Evolutionary conservation across 2,113 vertebrate genomes (phyloP), one percentile per base, ranked within the genome.

Genomic region (Nasalis larvatus): DNA sequence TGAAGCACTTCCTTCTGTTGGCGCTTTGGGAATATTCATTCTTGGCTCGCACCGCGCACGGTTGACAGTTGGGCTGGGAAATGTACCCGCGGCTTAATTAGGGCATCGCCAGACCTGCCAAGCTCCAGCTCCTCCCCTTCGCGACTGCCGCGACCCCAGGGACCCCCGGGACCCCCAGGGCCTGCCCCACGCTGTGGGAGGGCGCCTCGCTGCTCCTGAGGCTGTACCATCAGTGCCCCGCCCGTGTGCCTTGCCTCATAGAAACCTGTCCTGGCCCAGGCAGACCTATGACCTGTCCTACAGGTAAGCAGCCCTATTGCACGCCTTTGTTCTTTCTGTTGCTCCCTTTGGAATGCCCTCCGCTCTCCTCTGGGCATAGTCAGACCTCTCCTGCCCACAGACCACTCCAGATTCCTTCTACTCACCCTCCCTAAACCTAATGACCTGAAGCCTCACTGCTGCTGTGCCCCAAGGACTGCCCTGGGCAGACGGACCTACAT

Each of bases 1-100:
- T 93, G 97, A 97, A 98, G 97, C 95, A 92, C 92, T 98, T 97
- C 97, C 98, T 98, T 98, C 96, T 98, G 98, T 97, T 95, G 93
- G 91, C 81, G 97, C 98, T 94, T 91, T 84, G 97, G 97, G 96
- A 98, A 98, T 97, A 97, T 97, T 97, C 96, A 97, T 97, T 97
- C 92, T 96, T 97, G 98, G 97, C 96, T 96, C 93, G 84, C 92
- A 56, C 95, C 40, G 90, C 5, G 82, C 42, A 35, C 77, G 47
- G 86, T 80, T 97, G 97, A 98, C 98, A 98, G 95, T 96, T 97
- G 96, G 95, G 88, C 94, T 96, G 97, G 92, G 91, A 98, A 96
- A 96, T 74, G 93, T 95, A 97, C 89, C 86, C 56, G 40, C 54
- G 87, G 86, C 95, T 97, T 95, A 97, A 97, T 97, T 95, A 95